Percentiles rank a stretch among this genome's conserved stretches.
phyloP scores from a whole-genome alignment of 1,140 invertebrate species.

The Homarus americanus region DNA sequence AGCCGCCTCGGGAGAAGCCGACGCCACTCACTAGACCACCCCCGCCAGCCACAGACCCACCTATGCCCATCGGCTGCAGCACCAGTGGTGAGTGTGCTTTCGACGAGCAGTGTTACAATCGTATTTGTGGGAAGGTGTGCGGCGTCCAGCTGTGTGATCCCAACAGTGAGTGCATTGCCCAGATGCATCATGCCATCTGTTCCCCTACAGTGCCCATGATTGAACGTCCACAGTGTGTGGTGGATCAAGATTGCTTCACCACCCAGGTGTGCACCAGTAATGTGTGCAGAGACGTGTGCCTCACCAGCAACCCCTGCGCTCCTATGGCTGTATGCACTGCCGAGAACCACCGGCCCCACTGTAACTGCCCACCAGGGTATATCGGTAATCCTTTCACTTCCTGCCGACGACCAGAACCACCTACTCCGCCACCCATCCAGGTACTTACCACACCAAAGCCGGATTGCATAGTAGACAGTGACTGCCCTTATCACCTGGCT shows the following conservation, averaged over 20 bases:
- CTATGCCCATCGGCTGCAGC: conserved; percentile 62
- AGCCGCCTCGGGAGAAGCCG: conserved; percentile 28
- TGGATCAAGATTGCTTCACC: conserved; percentile 83
- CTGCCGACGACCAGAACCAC: conserved; percentile 75
- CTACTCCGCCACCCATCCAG: conserved; percentile 84
- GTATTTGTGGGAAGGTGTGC: conserved; percentile 77
- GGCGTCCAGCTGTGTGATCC: conserved; percentile 85
- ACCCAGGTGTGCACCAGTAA: conserved; percentile 84
- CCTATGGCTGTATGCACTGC: conserved; percentile 87
- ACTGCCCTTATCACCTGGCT: conserved; percentile 77
- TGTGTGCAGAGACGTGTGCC: conserved; percentile 88
- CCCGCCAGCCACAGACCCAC: conserved; percentile 26
- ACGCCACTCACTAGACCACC: neutral
- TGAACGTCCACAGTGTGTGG: conserved; percentile 82
- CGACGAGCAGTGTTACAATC: conserved; percentile 77
- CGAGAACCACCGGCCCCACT: conserved; percentile 88
- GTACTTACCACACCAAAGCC: conserved; percentile 85
- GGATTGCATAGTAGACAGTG: conserved; percentile 77
- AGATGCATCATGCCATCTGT: conserved; percentile 90
- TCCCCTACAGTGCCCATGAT: conserved; percentile 85
- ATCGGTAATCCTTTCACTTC: conserved; percentile 76
- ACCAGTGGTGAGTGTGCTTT: conserved; percentile 76
- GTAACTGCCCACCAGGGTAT: conserved; percentile 76
- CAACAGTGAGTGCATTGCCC: conserved; percentile 87
- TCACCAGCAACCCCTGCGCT: conserved; percentile 86